Conservation (phyloP, 2,113 vertebrate genomes). For the Brachyistius frenatus region DNA sequence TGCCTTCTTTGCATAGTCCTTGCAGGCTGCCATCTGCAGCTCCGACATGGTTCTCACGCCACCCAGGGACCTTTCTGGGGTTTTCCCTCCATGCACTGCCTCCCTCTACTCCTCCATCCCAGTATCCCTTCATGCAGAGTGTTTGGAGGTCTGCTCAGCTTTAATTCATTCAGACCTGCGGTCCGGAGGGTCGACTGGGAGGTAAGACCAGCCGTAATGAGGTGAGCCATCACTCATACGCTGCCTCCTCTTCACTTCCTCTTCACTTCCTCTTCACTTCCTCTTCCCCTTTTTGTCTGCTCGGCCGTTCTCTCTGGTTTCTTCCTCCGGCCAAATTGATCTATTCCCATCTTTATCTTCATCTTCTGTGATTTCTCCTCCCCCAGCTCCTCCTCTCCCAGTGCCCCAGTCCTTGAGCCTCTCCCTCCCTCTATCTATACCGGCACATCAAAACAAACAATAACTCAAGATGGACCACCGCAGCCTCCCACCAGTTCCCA, state of each 20-base stretch:
- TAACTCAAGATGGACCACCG: slow-evolving; percentile 69
- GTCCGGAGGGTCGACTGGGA: slow-evolving; percentile 18
- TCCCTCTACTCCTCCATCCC: slow-evolving; percentile 27
- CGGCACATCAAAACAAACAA: slow-evolving; percentile 77
- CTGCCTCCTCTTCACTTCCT: slow-evolving; percentile 16
- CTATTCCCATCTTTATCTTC: slow-evolving; percentile 19
- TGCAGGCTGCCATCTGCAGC: slow-evolving; percentile 51
- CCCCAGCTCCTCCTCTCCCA: slow-evolving; percentile 18
- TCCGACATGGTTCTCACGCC: slow-evolving; percentile 75
- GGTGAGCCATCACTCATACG: slow-evolving; percentile 36
- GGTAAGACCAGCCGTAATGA: slow-evolving; percentile 11
- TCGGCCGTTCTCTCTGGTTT: slow-evolving; percentile 18
- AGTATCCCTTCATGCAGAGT: slow-evolving; percentile 22
- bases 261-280: slow-evolving; percentile 9
- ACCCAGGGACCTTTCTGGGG: slow-evolving; percentile 65
- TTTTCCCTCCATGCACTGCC: slow-evolving; percentile 59
- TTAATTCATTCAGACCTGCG: slow-evolving; percentile 31
- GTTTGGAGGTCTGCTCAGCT: slow-evolving; percentile 21
- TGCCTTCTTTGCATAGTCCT: slow-evolving; percentile 43
- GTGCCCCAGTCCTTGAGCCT: slow-evolving; percentile 37
- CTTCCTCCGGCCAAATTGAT: slow-evolving; percentile 6
- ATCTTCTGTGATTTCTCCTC: slow-evolving; percentile 20
- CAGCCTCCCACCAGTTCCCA: slow-evolving; percentile 69
- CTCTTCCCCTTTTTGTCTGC: slow-evolving; percentile 8
- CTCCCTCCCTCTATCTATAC: slow-evolving; percentile 64